phyloP scores from a whole-genome alignment of 2,113 vertebrate species.

The Austrofundulus limnaeus region DNA sequence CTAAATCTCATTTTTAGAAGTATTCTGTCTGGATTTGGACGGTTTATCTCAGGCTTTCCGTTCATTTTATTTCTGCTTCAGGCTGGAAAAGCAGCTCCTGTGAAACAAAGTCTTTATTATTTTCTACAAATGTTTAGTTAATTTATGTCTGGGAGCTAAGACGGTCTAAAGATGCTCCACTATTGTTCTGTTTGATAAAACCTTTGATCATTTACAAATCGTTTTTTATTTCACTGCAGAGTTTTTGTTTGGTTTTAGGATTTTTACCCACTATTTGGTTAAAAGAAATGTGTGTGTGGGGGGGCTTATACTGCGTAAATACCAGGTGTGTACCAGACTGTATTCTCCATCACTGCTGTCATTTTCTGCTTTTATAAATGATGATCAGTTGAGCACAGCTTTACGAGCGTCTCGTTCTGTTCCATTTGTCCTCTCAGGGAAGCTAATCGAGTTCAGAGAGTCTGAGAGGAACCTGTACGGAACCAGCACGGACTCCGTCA shows the following conservation, averaged over 20 bases:
- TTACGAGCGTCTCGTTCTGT: too few relatives aligned
- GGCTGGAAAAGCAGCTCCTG: not conserved
- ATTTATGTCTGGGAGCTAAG: not conserved
- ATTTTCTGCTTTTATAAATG: not conserved
- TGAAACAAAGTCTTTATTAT: too few relatives aligned
- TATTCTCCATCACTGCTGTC: not conserved
- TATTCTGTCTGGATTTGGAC: not conserved
- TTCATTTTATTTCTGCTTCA: not conserved
- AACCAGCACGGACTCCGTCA: conserved; percentile 93
- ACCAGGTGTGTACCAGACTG: too few relatives aligned
- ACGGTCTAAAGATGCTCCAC: not conserved
- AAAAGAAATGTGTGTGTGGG: too few relatives aligned
- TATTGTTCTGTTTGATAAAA: not conserved
- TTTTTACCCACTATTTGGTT: too few relatives aligned
- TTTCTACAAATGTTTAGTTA: too few relatives aligned
- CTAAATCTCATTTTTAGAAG: not conserved
- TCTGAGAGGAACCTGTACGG: conserved; percentile 98
- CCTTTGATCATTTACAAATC: too few relatives aligned
- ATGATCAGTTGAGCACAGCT: too few relatives aligned
- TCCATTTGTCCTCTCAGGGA: conserved; percentile 69
- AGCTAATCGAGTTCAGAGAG: conserved; percentile 95
- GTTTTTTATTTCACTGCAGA: too few relatives aligned
- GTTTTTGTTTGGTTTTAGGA: too few relatives aligned
- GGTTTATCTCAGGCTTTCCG: not conserved
- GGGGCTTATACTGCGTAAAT: too few relatives aligned